Evolutionary conservation across 1,140 invertebrate genomes (phyloP).

Genomic region (Bombus ignitus): DNA sequence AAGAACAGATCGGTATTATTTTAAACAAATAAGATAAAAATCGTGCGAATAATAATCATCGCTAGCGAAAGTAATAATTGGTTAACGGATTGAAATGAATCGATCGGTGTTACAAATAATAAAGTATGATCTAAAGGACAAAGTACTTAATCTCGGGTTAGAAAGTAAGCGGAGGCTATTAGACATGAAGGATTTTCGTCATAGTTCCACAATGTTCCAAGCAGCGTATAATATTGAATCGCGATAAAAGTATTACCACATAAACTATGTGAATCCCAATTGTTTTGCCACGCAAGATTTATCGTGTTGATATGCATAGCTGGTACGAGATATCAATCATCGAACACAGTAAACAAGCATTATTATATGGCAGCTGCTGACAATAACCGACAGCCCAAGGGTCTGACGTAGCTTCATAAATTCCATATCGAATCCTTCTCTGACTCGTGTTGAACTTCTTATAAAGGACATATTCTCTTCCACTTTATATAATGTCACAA

Average conservation of each 20-base stretch:
- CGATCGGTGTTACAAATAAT: too few species aligned
- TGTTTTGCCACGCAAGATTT: constrained; percentile 18
- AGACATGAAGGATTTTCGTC: neutral
- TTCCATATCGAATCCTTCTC: constrained; percentile 8
- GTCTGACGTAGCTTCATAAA: neutral
- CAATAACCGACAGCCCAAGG: constrained; percentile 18
- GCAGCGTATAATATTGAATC: neutral
- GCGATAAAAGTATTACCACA: constrained; percentile 5
- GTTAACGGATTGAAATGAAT: too few species aligned
- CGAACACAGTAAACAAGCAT: neutral
- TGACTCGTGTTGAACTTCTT: neutral
- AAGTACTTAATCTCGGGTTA: neutral
- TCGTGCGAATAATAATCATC: too few species aligned
- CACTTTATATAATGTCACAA: neutral
- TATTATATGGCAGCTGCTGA: constrained; percentile 41
- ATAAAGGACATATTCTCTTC: neutral
- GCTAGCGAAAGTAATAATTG: too few species aligned
- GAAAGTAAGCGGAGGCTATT: neutral
- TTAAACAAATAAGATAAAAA: too few species aligned
- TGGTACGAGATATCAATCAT: constrained; percentile 32
- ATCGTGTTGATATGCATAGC: constrained; percentile 40
- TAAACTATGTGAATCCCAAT: constrained; percentile 16
- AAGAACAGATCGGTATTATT: too few species aligned
- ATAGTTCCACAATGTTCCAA: neutral
- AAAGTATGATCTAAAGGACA: neutral